Conservation (phyloP, 2,797 vertebrate species). For the Cirrhinus molitorella region DNA sequence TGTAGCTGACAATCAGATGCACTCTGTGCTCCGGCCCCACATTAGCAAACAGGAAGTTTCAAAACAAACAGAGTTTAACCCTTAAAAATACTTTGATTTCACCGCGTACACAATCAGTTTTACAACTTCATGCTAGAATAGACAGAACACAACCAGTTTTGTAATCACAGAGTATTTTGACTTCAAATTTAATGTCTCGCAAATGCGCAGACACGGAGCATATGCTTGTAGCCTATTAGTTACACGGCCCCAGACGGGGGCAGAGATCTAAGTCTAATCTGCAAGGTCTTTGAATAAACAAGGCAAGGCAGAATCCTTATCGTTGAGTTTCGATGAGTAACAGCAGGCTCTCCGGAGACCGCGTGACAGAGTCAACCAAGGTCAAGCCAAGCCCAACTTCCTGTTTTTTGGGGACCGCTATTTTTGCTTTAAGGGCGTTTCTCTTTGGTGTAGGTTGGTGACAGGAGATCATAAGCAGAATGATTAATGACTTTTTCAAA, state of each 20-base stretch:
- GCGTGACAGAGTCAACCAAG: conserved; percentile 52
- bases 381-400: conserved; percentile 59
- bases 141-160: background rate
- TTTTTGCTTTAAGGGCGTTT: conserved; percentile 58
- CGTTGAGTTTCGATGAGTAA: conserved; percentile 43
- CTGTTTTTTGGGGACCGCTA: conserved; percentile 60
- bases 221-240: conserved; percentile 38
- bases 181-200: too few species aligned
- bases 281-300: conserved; percentile 51
- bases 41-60: conserved; percentile 47
- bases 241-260: conserved; percentile 23
- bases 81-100: background rate
- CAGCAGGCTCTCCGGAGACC: conserved; percentile 37
- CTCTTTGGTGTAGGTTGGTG: conserved; percentile 47
- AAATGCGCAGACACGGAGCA: conserved; percentile 20
- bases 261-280: conserved; percentile 47
- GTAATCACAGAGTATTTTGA: background rate
- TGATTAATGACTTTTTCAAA: conserved; percentile 25
- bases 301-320: conserved; percentile 39
- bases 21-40: conserved; percentile 42
- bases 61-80: conserved; percentile 40
- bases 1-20: conserved; percentile 58
- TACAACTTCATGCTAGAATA: background rate
- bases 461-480: conserved; percentile 46
- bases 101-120: background rate